Percentiles rank a stretch among this genome's conserved stretches.
Conservation (phyloP, 2,113 vertebrate species). For the Nothobranchius kuhntae region DNA sequence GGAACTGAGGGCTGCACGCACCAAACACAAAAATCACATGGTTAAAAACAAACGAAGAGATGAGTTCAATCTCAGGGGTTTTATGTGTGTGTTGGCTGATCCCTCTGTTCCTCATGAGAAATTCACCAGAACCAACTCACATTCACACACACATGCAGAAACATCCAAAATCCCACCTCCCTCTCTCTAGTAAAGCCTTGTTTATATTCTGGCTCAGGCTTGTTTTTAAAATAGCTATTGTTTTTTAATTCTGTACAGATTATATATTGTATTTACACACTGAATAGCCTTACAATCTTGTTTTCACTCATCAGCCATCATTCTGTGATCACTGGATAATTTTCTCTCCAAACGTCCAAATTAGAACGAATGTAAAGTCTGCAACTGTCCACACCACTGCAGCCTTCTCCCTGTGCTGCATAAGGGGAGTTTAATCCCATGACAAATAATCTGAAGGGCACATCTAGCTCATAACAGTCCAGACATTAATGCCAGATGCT, state of each 20-base stretch:
- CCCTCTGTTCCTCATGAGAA: constrained; percentile 80
- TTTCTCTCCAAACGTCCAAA: neutral
- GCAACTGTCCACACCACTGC: constrained; percentile 21
- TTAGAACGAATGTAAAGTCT: constrained; percentile 43
- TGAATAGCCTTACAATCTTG: constrained; percentile 16
- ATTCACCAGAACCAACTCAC: constrained; percentile 75
- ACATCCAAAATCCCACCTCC: constrained; percentile 39
- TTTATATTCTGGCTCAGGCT: constrained; percentile 41
- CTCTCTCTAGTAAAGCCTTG: neutral
- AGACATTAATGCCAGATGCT: constrained; percentile 17
- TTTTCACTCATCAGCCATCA: constrained; percentile 7
- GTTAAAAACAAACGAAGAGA: constrained; percentile 45
- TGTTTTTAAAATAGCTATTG: constrained; percentile 71
- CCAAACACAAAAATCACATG: constrained; percentile 44
- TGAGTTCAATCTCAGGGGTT: constrained; percentile 3
- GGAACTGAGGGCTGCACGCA: constrained; percentile 65
- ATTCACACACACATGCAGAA: constrained; percentile 26
- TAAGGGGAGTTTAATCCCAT: neutral
- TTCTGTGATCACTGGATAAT: constrained; percentile 9
- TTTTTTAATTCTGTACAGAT: constrained; percentile 80
- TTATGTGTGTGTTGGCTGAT: constrained; percentile 48
- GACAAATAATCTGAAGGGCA: constrained; percentile 16
- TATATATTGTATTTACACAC: constrained; percentile 78
- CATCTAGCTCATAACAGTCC: neutral
- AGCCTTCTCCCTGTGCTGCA: constrained; percentile 34